These are phyloP conservation scores for Philereme vetulata DNA, from an alignment of 2,888 invertebrate species.

Conservation along the genomic window DNA sequence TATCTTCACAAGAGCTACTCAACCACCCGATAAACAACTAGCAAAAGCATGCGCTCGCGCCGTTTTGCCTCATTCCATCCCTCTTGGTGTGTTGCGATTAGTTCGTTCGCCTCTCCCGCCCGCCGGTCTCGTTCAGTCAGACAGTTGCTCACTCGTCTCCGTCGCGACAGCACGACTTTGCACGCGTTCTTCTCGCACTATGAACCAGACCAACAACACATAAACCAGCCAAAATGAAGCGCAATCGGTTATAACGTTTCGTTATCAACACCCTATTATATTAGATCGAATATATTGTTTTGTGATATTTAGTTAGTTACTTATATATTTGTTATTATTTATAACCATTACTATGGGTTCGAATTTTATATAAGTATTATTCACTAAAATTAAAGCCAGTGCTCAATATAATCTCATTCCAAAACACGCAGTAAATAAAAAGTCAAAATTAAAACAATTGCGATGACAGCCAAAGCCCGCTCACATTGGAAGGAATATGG, in stretches of 20 bases:
- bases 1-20: constrained; percentile 75
- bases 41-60: constrained; percentile 82
- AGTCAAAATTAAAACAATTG: constrained; percentile 60
- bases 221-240: constrained; percentile 83
- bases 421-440: constrained; percentile 70
- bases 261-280: constrained; percentile 70
- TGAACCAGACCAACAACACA: constrained; percentile 81
- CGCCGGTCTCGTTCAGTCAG: constrained; percentile 41
- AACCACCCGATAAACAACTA: constrained; percentile 73
- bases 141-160: constrained; percentile 76
- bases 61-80: constrained; percentile 76
- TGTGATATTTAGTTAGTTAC: constrained; percentile 82
- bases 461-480: constrained; percentile 81
- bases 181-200: constrained; percentile 71
- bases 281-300: constrained; percentile 81
- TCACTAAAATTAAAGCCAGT: constrained; percentile 67
- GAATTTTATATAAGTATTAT: constrained; percentile 72
- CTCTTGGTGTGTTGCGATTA: constrained; percentile 65
- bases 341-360: constrained; percentile 75
- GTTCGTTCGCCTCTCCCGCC: constrained; percentile 66
- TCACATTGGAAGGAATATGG: constrained; percentile 84
- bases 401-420: constrained; percentile 84
- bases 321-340: constrained; percentile 74
- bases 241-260: constrained; percentile 82
- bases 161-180: constrained; percentile 71